Percentiles rank a stretch among this genome's conserved stretches.
Conservation (phyloP, 2,113 vertebrate genomes). For the Azemiops feae region DNA sequence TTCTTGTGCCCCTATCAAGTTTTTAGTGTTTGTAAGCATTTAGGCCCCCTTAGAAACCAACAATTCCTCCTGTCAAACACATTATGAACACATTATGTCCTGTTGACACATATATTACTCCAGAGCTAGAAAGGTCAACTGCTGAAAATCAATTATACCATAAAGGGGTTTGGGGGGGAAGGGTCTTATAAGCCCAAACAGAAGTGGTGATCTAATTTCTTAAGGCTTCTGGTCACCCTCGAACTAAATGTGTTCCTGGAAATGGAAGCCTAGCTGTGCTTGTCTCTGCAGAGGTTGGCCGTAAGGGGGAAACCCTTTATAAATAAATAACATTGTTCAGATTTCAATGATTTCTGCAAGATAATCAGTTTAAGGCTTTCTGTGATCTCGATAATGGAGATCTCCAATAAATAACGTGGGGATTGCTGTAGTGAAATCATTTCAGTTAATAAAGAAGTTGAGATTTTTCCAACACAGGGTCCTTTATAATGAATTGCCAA, state of each 20-base stretch:
- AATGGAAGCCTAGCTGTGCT: not conserved
- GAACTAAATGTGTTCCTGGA: not conserved
- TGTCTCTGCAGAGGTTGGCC: not conserved
- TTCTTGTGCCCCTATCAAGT: not conserved
- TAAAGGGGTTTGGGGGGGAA: not conserved
- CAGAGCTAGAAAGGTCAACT: not conserved
- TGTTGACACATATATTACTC: not conserved
- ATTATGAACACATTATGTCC: not conserved
- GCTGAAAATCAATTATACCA: not conserved
- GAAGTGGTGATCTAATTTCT: not conserved
- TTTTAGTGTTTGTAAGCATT: not conserved
- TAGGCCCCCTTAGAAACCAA: not conserved
- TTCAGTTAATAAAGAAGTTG: not conserved
- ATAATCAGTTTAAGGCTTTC: not conserved
- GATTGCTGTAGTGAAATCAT: not conserved
- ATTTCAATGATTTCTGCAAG: not conserved
- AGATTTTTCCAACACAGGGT: not conserved
- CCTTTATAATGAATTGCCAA: not conserved
- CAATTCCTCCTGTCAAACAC: not conserved
- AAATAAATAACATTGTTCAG: not conserved
- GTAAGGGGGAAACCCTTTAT: not conserved
- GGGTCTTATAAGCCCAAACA: not conserved
- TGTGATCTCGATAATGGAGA: not conserved
- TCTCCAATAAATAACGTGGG: not conserved
- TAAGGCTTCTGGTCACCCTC: not conserved